These are phyloP conservation scores for Ferdinandea cuprea DNA, from an alignment of 2,888 invertebrate species.

Conservation along the genomic window DNA sequence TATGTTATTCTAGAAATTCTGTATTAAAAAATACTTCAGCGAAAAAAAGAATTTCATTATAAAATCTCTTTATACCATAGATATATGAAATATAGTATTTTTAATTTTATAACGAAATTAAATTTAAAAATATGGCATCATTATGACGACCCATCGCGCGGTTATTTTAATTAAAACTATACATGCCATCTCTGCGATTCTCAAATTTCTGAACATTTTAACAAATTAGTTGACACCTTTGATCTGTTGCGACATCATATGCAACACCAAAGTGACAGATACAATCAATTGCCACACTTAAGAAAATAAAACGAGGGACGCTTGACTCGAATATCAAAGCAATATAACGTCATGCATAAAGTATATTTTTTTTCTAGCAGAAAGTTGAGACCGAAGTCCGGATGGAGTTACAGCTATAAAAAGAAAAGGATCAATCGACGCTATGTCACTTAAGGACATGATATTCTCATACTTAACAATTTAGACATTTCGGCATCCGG, in stretches of 20 bases:
- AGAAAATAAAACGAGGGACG: constrained; percentile 61
- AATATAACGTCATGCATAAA: constrained; percentile 7
- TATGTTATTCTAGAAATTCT: too few relatives aligned
- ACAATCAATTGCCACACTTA: constrained; percentile 70
- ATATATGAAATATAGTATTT: too few relatives aligned
- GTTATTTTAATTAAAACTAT: background rate
- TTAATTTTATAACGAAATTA: too few relatives aligned
- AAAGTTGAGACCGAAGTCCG: constrained; percentile 51
- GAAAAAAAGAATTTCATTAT: too few relatives aligned
- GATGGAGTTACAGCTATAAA: constrained; percentile 38
- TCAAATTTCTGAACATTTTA: constrained; percentile 50
- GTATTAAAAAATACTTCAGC: too few relatives aligned
- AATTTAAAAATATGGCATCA: too few relatives aligned
- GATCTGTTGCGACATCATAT: constrained; percentile 71
- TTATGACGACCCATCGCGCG: too few relatives aligned
- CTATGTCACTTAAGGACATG: constrained; percentile 14
- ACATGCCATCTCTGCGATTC: constrained; percentile 17
- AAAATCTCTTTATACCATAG: too few relatives aligned
- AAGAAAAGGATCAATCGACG: constrained; percentile 46
- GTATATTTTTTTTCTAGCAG: background rate
- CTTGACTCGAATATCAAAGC: constrained; percentile 69
- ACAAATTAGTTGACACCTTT: constrained; percentile 73
- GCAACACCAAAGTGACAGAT: constrained; percentile 69
- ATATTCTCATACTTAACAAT: constrained; percentile 18
- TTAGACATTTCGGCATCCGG: constrained; percentile 52